Evolutionary conservation across 2,113 vertebrate species (phyloP), one percentile per base, ranked within the genome.

Genomic region (Pontoporia blainvillei): DNA sequence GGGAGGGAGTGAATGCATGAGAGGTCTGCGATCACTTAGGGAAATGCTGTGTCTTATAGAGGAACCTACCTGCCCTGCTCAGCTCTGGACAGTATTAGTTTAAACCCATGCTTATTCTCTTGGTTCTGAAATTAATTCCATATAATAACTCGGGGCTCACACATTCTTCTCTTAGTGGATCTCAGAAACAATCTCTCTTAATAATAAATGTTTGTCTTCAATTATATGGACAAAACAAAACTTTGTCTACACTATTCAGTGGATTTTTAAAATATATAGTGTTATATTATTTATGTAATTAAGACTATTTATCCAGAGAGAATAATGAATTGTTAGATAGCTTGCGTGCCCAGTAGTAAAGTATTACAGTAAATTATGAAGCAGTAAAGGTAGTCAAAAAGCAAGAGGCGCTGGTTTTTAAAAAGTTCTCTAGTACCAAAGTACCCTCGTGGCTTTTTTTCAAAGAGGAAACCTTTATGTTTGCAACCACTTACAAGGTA

Each of bases 71-170:
- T 83, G 59, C 78, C 91, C 69, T 95, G 95, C 88, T 87, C 90
- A 87, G 59, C 75, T 94, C 79, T 90, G 34, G 78, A 85, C 41
- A 27, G 20, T 67, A 89, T 97, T 90, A 85, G 61, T 96, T 88
- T 94, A 96, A 96, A 54, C 88, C 71, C 36, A 69, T 78, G 93
- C 17, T 46, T 84, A 66, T 88, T 97, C 97, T 94, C 89, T 95
- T 88, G 83, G 69, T 90, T 83, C 90, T 95, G 79, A 98, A 97
- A 97, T 96, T 87, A 97, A 93, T 97, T 94, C 90, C n/a, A 39
- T 66, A 8, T 91, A 97, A 91, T 90, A 98, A 84, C 54, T 90
- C 81, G 41, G 83, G 94, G 75, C 86, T 95, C 75, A 91, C 82
- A 64, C 15, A 59, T 72, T 23, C 34, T 95, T 69, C 90, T 86